A percentile compares a stretch with the other conserved stretches of the same genome.
phyloP scores from a whole-genome alignment of 2,888 invertebrate species.

The Dynastes grantii region DNA sequence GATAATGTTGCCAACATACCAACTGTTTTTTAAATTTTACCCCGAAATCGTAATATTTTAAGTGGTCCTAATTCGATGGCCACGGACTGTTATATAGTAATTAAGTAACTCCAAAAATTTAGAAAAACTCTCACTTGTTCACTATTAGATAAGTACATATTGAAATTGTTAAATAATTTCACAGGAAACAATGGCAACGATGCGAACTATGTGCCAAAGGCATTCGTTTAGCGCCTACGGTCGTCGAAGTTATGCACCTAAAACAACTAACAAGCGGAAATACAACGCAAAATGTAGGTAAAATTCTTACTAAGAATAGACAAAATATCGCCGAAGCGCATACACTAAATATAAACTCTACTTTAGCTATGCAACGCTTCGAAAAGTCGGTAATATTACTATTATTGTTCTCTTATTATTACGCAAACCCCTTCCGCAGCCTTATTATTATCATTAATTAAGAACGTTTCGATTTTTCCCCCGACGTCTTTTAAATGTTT shows the following conservation, averaged over 20 bases:
- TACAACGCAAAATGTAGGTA: slow-evolving; percentile 36
- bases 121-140: too few relatives aligned
- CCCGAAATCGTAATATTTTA: too few relatives aligned
- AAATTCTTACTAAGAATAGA: slow-evolving; percentile 32
- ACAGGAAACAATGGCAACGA: neutral
- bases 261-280: slow-evolving; percentile 34
- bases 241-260: slow-evolving; percentile 31
- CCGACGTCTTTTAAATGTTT: slow-evolving; percentile 38
- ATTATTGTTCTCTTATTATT: too few relatives aligned
- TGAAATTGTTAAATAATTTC: too few relatives aligned
- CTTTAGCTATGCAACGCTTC: neutral
- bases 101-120: too few relatives aligned
- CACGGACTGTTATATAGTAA: too few relatives aligned
- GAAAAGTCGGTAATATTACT: neutral
- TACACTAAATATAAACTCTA: slow-evolving; percentile 1
- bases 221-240: slow-evolving; percentile 10
- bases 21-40: too few relatives aligned
- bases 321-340: slow-evolving; percentile 11
- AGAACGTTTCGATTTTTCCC: slow-evolving; percentile 21
- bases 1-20: too few relatives aligned
- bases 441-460: slow-evolving; percentile 16
- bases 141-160: too few relatives aligned
- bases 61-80: too few relatives aligned
- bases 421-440: too few relatives aligned
- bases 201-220: slow-evolving; percentile 9